Conservation (phyloP, 2,797 vertebrate species). For the Vipera ursinii region DNA sequence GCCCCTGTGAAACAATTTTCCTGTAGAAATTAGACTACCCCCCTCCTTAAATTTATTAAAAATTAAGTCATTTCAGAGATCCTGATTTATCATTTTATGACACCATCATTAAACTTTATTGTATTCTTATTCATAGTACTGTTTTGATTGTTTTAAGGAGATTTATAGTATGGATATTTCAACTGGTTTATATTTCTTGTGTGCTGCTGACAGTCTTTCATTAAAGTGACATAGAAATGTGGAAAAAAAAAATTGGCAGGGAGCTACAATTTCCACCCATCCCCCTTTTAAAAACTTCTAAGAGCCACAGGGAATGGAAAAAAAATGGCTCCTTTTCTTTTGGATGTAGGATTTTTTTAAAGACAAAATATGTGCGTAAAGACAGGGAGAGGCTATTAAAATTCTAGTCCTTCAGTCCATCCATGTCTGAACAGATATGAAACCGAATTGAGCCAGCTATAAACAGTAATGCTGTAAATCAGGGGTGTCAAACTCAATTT, state of each 20-base stretch:
- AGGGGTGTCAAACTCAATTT: too few species aligned
- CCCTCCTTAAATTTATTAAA: neutral
- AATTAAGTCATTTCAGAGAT: neutral
- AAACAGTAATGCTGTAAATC: neutral
- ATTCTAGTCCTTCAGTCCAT: neutral
- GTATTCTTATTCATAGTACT: neutral
- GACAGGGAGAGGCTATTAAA: neutral
- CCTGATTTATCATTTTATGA: neutral
- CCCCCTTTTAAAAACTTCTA: neutral
- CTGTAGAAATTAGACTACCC: neutral
- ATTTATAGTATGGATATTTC: neutral
- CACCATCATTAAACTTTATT: neutral
- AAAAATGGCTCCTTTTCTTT: neutral
- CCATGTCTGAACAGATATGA: neutral
- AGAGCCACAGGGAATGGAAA: neutral
- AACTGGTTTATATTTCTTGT: neutral
- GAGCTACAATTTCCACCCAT: neutral
- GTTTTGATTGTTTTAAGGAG: neutral
- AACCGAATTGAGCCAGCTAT: neutral
- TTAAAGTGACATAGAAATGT: neutral
- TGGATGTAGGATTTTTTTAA: neutral
- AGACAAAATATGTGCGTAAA: neutral
- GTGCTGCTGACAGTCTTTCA: neutral
- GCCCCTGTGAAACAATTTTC: neutral
- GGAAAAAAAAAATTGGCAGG: neutral